A percentile compares a stretch with the other conserved stretches of the same genome.
Evolutionary conservation across 2,888 invertebrate species (phyloP).

Genomic region (Penaeus monodon): DNA sequence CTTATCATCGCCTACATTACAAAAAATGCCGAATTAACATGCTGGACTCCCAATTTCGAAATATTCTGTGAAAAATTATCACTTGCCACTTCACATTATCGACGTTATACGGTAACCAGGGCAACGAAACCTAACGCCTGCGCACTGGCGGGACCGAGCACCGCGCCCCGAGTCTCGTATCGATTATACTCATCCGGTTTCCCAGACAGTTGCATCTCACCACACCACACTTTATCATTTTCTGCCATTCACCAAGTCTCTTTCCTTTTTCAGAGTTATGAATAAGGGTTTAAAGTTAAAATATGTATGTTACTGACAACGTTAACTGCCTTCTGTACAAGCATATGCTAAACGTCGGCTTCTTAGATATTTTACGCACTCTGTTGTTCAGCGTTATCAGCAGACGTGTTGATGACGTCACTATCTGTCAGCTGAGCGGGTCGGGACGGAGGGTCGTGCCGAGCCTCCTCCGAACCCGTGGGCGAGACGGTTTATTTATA

Average conservation of each 20-base stretch:
- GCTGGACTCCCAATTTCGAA: no score
- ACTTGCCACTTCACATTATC: conserved; percentile 41
- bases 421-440: conserved; percentile 31
- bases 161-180: conserved; percentile 22
- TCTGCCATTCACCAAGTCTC: not conserved
- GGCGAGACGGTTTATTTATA: not conserved
- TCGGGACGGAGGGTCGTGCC: not conserved
- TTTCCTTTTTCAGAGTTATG: not conserved
- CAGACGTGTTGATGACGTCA: conserved; percentile 40
- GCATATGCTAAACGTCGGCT: not conserved
- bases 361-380: not conserved
- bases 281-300: not conserved
- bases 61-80: conserved; percentile 6
- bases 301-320: no score
- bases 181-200: conserved; percentile 22
- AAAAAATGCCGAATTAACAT: no score
- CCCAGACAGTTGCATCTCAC: no score
- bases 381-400: conserved; percentile 18
- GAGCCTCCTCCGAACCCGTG: conserved; percentile 6
- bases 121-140: conserved; percentile 9
- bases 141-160: not conserved
- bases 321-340: no score
- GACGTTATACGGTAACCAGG: conserved; percentile 33
- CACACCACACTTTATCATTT: no score
- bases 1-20: no score